phyloP scores from a whole-genome alignment of 2,113 vertebrate genomes.

The Stictonetta naevosa region DNA sequence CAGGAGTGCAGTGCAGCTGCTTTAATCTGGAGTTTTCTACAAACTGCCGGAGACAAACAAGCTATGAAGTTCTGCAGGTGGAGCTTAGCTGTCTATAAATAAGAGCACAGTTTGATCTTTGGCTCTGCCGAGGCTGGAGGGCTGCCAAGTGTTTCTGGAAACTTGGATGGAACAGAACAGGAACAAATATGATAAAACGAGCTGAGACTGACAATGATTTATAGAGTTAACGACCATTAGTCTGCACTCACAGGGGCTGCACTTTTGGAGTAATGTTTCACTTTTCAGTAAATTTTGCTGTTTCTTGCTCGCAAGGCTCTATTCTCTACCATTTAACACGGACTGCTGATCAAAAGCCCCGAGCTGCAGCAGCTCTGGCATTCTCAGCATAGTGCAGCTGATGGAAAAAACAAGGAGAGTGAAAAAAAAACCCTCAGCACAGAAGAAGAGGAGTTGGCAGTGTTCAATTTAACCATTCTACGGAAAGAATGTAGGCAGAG shows the following conservation, averaged over 20 bases:
- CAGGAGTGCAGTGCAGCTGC: not conserved
- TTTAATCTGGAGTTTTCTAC: not conserved
- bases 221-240: constrained; percentile 23
- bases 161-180: constrained; percentile 53
- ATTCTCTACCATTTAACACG: not conserved
- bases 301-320: not conserved
- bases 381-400: not conserved
- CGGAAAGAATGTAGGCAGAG: not conserved
- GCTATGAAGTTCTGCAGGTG: constrained; percentile 39
- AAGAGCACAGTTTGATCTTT: constrained; percentile 57
- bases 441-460: not conserved
- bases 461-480: too few relatives aligned
- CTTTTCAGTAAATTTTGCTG: constrained; percentile 31
- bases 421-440: not conserved
- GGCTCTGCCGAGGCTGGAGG: constrained; percentile 43
- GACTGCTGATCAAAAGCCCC: not conserved
- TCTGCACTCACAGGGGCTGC: not conserved
- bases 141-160: constrained; percentile 61
- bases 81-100: constrained; percentile 58
- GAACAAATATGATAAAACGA: constrained; percentile 68
- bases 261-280: not conserved
- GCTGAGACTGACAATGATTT: constrained; percentile 40
- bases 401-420: not conserved
- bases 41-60: not conserved
- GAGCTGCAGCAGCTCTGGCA: not conserved